Conservation (phyloP, 2,888 invertebrate genomes). For the Pimpla rufipes region DNA sequence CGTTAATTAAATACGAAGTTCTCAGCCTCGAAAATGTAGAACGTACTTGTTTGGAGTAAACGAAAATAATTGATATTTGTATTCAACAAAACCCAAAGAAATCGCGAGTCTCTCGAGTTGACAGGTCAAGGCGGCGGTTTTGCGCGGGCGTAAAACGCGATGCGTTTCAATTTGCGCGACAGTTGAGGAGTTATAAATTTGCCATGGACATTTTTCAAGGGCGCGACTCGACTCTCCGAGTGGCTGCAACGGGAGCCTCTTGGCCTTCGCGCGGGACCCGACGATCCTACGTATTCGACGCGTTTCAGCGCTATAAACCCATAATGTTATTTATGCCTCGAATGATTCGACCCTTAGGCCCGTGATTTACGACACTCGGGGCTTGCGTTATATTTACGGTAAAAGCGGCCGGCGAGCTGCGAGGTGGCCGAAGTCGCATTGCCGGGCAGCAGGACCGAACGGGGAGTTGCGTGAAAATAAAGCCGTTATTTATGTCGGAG, state of each 20-base stretch:
- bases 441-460: slow-evolving; percentile 39
- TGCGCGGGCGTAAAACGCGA: not conserved
- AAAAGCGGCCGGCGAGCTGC: slow-evolving; percentile 60
- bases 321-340: slow-evolving; percentile 84
- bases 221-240: slow-evolving; percentile 40
- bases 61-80: no score
- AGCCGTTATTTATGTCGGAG: slow-evolving; percentile 78
- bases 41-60: no score
- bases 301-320: slow-evolving; percentile 79
- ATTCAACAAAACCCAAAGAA: no score
- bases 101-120: no score
- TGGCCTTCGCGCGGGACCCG: slow-evolving; percentile 22
- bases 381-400: slow-evolving; percentile 76
- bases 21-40: not conserved
- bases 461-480: slow-evolving; percentile 78
- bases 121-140: no score
- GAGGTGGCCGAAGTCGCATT: slow-evolving; percentile 15
- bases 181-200: slow-evolving; percentile 6
- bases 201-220: not conserved
- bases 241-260: slow-evolving; percentile 59
- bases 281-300: slow-evolving; percentile 47
- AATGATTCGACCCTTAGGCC: slow-evolving; percentile 80
- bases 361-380: slow-evolving; percentile 79
- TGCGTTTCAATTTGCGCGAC: not conserved
- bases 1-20: not conserved